A percentile compares a stretch with the other conserved stretches of the same genome.
Conservation (phyloP, 2,797 vertebrate species). For the Scarus forsteni region DNA sequence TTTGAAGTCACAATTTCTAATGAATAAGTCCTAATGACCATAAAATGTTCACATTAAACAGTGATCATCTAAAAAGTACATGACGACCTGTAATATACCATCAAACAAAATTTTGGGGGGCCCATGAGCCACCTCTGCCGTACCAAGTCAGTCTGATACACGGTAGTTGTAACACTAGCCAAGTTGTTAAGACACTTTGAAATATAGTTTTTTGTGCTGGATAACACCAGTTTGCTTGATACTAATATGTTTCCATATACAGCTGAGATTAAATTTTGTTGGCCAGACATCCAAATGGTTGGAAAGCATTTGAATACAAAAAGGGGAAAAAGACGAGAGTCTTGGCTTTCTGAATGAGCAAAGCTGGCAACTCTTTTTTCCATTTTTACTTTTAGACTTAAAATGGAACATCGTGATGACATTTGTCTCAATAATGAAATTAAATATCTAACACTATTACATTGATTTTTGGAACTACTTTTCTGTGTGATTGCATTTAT, state of each 20-base stretch:
- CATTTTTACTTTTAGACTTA: constrained; percentile 14
- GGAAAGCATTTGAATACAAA: constrained; percentile 31
- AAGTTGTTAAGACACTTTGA: constrained; percentile 19
- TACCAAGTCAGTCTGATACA: too few relatives aligned
- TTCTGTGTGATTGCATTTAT: too few relatives aligned
- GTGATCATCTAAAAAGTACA: too few relatives aligned
- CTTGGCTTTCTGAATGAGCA: constrained; percentile 24
- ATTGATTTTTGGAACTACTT: background rate
- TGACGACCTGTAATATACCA: too few relatives aligned
- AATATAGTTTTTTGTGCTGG: too few relatives aligned
- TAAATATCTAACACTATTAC: too few relatives aligned
- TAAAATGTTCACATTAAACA: too few relatives aligned
- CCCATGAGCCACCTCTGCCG: too few relatives aligned
- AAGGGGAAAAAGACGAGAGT: constrained; percentile 2
- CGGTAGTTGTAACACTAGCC: constrained; percentile 26
- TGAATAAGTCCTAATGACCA: too few relatives aligned
- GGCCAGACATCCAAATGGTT: constrained; percentile 9
- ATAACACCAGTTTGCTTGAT: constrained; percentile 23
- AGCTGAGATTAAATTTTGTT: constrained; percentile 27
- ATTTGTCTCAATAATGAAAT: too few relatives aligned
- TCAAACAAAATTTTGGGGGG: too few relatives aligned
- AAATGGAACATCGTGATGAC: constrained; percentile 6
- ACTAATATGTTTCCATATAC: constrained; percentile 23
- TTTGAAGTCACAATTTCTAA: too few relatives aligned
- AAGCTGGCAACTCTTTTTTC: constrained; percentile 32